These are phyloP conservation scores for Bombyx mori DNA, from an alignment of 1,140 invertebrate species.

Conservation along the genomic window ASM3026992v2 NC_085119.1:7804001-7804500, in stretches of 20 bases:
- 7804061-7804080: slow-evolving; percentile 38
- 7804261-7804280: background rate
- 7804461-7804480: slow-evolving; percentile 25
- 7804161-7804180: too few species aligned
- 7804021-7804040: slow-evolving; percentile 41
- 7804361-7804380: slow-evolving; percentile 54
- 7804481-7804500: too few species aligned
- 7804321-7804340: slow-evolving; percentile 31
- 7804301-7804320: slow-evolving; percentile 40
- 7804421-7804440: slow-evolving; percentile 30
- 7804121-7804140: slow-evolving; percentile 31
- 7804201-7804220: too few species aligned
- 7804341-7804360: slow-evolving; percentile 57
- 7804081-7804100: slow-evolving; percentile 51
- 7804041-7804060: slow-evolving; percentile 63
- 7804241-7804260: too few species aligned
- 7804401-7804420: slow-evolving; percentile 57
- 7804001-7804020: background rate
- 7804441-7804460: slow-evolving; percentile 46
- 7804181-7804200: too few species aligned
- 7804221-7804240: too few species aligned
- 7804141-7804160: too few species aligned
- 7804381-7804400: slow-evolving; percentile 38
- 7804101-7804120: slow-evolving; percentile 27
- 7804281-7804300: slow-evolving; percentile 50